phyloP scores from a whole-genome alignment of 2,797 vertebrate species.

The Scarus forsteni region DNA sequence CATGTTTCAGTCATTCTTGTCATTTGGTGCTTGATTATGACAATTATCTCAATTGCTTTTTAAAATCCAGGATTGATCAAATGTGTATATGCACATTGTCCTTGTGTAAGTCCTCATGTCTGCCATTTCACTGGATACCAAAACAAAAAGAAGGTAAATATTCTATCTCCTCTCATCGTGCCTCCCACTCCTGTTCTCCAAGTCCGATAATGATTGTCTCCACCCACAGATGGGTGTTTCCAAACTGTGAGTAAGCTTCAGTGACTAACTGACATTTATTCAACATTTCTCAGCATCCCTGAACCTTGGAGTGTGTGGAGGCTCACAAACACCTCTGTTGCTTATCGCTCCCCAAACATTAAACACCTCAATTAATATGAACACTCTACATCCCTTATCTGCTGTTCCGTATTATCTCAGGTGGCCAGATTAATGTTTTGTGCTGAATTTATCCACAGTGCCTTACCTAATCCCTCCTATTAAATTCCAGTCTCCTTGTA shows the following conservation, averaged over 20 bases:
- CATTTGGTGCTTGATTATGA: too few relatives aligned
- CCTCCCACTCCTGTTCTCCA: too few relatives aligned
- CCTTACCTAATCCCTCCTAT: slow-evolving; percentile 61
- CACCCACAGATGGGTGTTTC: background rate
- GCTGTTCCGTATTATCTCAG: slow-evolving; percentile 55
- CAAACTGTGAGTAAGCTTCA: background rate
- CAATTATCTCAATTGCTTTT: too few relatives aligned
- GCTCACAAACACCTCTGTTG: slow-evolving; percentile 28
- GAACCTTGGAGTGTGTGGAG: background rate
- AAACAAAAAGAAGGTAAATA: too few relatives aligned
- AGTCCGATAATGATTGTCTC: background rate
- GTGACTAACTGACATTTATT: slow-evolving; percentile 13
- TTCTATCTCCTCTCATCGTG: background rate
- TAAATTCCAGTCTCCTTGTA: slow-evolving; percentile 52
- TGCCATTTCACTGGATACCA: too few relatives aligned
- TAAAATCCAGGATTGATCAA: too few relatives aligned
- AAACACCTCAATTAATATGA: slow-evolving; percentile 52
- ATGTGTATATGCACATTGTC: too few relatives aligned
- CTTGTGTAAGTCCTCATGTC: too few relatives aligned
- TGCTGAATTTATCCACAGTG: slow-evolving; percentile 23
- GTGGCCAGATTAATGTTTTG: slow-evolving; percentile 65
- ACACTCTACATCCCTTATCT: slow-evolving; percentile 55
- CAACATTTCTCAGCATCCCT: slow-evolving; percentile 4
- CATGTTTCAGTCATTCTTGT: too few relatives aligned
- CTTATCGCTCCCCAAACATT: slow-evolving; percentile 46